phyloP scores from a whole-genome alignment of 2,797 vertebrate genomes.

The Pseudomugil gertrudae region DNA sequence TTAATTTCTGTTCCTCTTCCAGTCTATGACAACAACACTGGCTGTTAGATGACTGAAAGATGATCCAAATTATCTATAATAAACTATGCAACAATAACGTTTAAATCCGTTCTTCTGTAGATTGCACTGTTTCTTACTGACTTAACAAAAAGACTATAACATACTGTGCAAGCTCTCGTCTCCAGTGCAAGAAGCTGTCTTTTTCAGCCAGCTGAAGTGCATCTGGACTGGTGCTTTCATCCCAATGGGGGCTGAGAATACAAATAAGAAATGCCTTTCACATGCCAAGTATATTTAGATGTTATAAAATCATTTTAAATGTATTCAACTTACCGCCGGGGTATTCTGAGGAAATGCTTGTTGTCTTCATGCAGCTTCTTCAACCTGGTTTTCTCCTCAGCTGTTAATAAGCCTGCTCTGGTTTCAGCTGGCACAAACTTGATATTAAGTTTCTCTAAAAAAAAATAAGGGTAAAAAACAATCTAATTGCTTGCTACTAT shows the following conservation, averaged over 20 bases:
- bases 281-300: not conserved
- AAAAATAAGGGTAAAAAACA: conserved; percentile 4
- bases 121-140: not conserved
- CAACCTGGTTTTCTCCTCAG: conserved; percentile 85
- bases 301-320: rapidly evolving
- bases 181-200: conserved; percentile 93
- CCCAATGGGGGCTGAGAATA: conserved; percentile 87
- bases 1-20: conserved; percentile 93
- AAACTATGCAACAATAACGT: not conserved
- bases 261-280: not conserved
- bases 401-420: conserved; percentile 84
- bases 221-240: conserved; percentile 88
- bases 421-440: conserved; percentile 88
- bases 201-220: conserved; percentile 89
- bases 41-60: not conserved
- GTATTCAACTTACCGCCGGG: conserved; percentile 83
- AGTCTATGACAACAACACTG: conserved; percentile 77
- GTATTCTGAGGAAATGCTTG: conserved; percentile 88
- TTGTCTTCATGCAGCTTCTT: conserved; percentile 91
- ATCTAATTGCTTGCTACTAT: not conserved
- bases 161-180: conserved; percentile 89
- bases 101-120: not conserved
- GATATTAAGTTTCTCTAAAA: conserved; percentile 92
- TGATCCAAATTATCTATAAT: not conserved
- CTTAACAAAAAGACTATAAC: conserved; percentile 33